phyloP scores from a whole-genome alignment of 2,113 vertebrate genomes.

The Pedetes capensis region DNA sequence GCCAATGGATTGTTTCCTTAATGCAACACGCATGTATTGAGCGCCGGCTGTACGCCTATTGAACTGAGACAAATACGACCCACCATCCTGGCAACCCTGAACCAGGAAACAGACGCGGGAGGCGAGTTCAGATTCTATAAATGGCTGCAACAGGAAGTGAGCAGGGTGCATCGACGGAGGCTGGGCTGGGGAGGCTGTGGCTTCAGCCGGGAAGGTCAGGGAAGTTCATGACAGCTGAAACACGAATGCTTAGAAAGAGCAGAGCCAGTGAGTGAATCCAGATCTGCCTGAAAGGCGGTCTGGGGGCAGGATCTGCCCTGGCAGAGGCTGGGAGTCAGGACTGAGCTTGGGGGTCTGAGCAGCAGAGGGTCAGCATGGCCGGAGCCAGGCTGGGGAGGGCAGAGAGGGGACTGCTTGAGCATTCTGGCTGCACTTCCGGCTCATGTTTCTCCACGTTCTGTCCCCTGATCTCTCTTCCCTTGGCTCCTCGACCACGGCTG shows the following conservation, averaged over 20 bases:
- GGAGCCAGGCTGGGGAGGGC: not conserved
- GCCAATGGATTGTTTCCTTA: fast-evolving
- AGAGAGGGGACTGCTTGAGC: not conserved
- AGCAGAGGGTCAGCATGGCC: not conserved
- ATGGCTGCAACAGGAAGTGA: not conserved
- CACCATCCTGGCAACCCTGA: too few relatives aligned
- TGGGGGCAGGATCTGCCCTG: fast-evolving
- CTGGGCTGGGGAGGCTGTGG: not conserved
- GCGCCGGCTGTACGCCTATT: not conserved
- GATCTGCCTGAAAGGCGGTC: not conserved
- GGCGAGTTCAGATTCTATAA: not conserved
- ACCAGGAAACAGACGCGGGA: not conserved
- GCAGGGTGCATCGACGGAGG: not conserved
- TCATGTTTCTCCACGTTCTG: fast-evolving
- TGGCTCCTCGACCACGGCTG: fast-evolving
- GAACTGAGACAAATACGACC: fast-evolving
- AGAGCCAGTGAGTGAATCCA: fast-evolving
- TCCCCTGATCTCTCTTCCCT: fast-evolving
- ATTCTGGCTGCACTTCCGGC: fast-evolving
- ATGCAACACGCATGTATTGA: not conserved
- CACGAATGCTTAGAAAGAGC: not conserved
- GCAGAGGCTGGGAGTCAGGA: not conserved
- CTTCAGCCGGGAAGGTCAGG: not conserved
- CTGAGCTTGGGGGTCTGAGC: fast-evolving
- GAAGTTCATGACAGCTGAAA: not conserved